Evolutionary conservation across 2,113 vertebrate species (phyloP).

Genomic region (Eulemur rufifrons): DNA sequence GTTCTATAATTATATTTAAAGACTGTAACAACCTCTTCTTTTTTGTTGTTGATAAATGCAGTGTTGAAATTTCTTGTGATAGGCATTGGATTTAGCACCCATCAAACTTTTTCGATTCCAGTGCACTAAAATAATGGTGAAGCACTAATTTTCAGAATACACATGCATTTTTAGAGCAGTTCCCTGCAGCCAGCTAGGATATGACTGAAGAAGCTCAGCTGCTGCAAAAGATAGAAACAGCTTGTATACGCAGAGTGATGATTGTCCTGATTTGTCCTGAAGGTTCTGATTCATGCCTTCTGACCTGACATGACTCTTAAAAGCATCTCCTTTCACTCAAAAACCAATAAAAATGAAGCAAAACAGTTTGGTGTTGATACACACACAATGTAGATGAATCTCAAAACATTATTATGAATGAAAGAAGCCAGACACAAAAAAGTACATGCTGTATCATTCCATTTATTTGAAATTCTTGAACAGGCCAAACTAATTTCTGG

Average conservation of each 20-base stretch:
- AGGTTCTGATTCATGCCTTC: background rate
- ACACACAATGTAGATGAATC: background rate
- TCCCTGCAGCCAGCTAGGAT: background rate
- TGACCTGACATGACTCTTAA: background rate
- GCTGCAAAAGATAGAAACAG: background rate
- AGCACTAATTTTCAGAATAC: background rate
- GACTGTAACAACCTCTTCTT: background rate
- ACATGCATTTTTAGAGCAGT: background rate
- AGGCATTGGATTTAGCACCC: background rate
- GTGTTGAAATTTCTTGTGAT: background rate
- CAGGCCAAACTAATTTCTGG: conserved; percentile 34
- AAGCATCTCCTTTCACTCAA: background rate
- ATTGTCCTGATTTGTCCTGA: background rate
- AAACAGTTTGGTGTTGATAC: conserved; percentile 21
- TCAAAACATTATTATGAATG: conserved; percentile 20
- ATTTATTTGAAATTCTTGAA: conserved; percentile 46
- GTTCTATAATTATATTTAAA: background rate
- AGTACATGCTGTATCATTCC: conserved; percentile 18
- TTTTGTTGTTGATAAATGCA: background rate
- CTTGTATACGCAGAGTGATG: background rate
- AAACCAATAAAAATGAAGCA: background rate
- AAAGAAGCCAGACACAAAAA: conserved; percentile 56
- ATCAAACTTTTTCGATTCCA: background rate
- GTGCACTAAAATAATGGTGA: background rate
- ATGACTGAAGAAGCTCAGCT: background rate